Base-by-base conservation (phyloP, 2,888 invertebrate genomes). In the Eupithecia vulgata region DNA sequence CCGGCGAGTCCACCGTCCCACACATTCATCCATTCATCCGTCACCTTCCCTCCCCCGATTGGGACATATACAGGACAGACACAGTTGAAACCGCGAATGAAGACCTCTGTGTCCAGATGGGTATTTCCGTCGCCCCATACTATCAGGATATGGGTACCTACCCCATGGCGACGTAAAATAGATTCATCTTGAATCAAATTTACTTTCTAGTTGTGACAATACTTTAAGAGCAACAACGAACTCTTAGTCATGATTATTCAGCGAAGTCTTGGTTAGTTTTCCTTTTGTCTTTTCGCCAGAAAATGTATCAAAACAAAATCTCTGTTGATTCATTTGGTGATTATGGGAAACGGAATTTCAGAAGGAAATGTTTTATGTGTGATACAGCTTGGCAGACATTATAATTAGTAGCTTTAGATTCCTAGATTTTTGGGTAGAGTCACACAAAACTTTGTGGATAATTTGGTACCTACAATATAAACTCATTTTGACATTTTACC, bases 321-420 rank as follows among this genome's bases (percentile, higher is more conserved):
- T 34, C 6, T 35, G 65, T 57, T 34, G 70, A 70, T 61, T 70
- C 73, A 73, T 69, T 42, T 12, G 15, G 1, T 67, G 70, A 67
- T 62, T 21, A 52, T 57, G 30, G 61, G 17, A 66, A n/a, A 59
- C 68, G 68, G 71, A 61, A 74, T 74, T 74, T 57, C 15, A 12
- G 40, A 59, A 71, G 64, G 64, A 70, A 68, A 65, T 68, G 68
- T 30, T 64, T 48, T 3, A 35, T 59, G 42, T 37, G 59, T 71
- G 74, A 66, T 68, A 59, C 40, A 35, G 21, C 52, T 70, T 67
- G 64, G 67, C 64, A 67, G 17, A 61, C 15, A 52, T 48, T 12
- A 52, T 48, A 10, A 21, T 52, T 21, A 52, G 10, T n/a, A 48
- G 17, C n/a, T n/a, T 48, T 42, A 42, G 42, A 15, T 15, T 13